These are phyloP conservation scores for Ceratitis capitata DNA, from an alignment of 1,140 invertebrate species.

Conservation along the genomic window DNA sequence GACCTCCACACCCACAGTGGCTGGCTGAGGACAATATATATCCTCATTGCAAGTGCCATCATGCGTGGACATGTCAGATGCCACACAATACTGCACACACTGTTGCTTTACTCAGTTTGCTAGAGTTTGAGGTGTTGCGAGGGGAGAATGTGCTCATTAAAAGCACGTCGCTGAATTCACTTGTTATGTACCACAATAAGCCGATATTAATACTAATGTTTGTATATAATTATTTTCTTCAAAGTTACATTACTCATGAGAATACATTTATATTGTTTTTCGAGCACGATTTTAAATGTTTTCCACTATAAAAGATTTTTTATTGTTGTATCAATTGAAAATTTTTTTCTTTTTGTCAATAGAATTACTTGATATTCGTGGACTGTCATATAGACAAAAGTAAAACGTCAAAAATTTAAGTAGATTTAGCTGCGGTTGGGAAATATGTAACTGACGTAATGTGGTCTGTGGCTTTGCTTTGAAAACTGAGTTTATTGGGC, in stretches of 20 bases:
- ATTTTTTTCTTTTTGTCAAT: constrained; percentile 1
- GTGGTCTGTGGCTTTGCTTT: too few species aligned
- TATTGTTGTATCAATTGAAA: constrained; percentile 25
- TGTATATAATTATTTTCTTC: neutral
- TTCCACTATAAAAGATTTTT: neutral
- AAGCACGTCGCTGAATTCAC: neutral
- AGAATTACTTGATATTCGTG: neutral
- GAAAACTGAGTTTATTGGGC: too few species aligned
- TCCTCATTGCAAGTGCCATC: neutral
- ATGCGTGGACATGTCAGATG: neutral
- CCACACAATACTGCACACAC: neutral
- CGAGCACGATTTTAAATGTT: neutral
- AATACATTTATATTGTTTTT: too few species aligned
- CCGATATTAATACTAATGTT: too few species aligned
- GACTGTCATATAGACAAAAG: neutral
- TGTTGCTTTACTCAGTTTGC: neutral
- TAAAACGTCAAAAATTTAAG: neutral
- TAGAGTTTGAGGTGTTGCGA: neutral
- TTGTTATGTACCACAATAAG: neutral
- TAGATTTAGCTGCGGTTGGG: neutral
- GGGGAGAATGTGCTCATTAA: neutral
- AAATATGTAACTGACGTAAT: neutral
- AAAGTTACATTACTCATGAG: neutral
- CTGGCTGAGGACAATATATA: neutral
- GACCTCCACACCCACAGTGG: neutral